phyloP scores from a whole-genome alignment of 2,888 invertebrate species.

The Keiferia lycopersicella region DNA sequence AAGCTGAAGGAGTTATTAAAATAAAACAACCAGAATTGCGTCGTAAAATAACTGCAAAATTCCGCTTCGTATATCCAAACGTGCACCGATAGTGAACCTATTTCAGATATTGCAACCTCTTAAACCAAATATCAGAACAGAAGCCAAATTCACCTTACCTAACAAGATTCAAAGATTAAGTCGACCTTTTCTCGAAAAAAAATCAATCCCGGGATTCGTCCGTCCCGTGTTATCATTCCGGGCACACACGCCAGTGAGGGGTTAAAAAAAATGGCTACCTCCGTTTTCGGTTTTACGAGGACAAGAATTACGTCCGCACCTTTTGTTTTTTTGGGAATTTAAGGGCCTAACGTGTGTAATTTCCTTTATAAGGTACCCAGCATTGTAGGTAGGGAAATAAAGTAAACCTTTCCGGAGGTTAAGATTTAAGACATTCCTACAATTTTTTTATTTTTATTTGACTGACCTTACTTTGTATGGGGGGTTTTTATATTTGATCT shows the following conservation, averaged over 20 bases:
- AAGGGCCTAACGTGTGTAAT: conserved; percentile 1
- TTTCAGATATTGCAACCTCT: no score
- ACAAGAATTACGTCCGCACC: conserved; percentile 11
- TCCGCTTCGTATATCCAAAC: background rate
- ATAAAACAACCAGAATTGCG: no score
- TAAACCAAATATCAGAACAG: background rate
- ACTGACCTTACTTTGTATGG: no score
- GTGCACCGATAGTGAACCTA: no score
- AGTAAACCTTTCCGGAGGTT: no score
- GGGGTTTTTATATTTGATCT: no score
- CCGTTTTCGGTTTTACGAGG: conserved; percentile 11
- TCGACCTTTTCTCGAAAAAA: conserved; percentile 1
- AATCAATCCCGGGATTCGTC: background rate
- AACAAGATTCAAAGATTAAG: conserved; percentile 4
- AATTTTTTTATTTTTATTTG: no score
- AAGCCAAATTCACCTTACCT: background rate
- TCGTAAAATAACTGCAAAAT: no score
- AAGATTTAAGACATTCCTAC: no score
- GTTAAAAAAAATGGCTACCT: conserved; percentile 17
- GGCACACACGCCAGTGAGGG: conserved; percentile 10
- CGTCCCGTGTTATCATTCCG: conserved; percentile 12
- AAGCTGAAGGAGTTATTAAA: no score
- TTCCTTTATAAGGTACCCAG: background rate
- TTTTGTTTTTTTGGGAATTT: conserved; percentile 11
- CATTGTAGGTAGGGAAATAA: no score